A percentile compares a stretch with the other conserved stretches of the same genome.
These are phyloP conservation scores for Alentia gelatinosa DNA, from an alignment of 2,888 invertebrate genomes.

Conservation along the genomic window DNA sequence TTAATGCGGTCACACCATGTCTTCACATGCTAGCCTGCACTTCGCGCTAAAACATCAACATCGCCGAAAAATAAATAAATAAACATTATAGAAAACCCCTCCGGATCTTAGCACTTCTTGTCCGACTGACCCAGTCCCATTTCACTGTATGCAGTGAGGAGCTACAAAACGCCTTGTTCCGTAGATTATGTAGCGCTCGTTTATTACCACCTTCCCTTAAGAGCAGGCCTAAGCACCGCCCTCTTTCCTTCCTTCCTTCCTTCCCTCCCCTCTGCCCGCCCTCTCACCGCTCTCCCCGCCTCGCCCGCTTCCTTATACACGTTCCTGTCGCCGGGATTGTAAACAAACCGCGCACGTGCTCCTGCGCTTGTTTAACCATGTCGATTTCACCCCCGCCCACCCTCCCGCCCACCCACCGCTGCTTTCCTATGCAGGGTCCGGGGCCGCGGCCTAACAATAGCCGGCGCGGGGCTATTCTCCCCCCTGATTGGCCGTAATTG, in stretches of 20 bases:
- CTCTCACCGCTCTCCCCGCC: background rate
- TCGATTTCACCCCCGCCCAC: background rate
- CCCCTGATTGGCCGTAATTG: slow-evolving; percentile 51
- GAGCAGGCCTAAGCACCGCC: background rate
- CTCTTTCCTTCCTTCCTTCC: background rate
- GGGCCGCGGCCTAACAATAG: slow-evolving; percentile 38
- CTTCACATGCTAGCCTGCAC: too few relatives aligned
- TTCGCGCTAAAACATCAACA: too few relatives aligned
- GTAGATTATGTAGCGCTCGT: too few relatives aligned
- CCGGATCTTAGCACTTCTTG: too few relatives aligned
- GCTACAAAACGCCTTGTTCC: too few relatives aligned
- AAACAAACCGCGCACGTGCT: slow-evolving; percentile 29
- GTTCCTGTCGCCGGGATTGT: slow-evolving; percentile 7
- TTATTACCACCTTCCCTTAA: too few relatives aligned
- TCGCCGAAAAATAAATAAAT: too few relatives aligned
- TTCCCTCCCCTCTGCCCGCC: background rate
- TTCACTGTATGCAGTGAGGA: too few relatives aligned
- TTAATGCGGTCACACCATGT: too few relatives aligned
- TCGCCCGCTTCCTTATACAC: slow-evolving; percentile 18
- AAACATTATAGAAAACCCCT: too few relatives aligned
- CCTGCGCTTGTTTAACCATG: slow-evolving; percentile 14
- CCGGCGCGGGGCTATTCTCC: slow-evolving; percentile 28
- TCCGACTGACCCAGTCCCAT: too few relatives aligned
- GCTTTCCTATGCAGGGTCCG: slow-evolving; percentile 33
- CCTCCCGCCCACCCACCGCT: background rate